Evolutionary conservation across 1,140 invertebrate species (phyloP).

Genomic region (Brachionus plicatilis): DNA sequence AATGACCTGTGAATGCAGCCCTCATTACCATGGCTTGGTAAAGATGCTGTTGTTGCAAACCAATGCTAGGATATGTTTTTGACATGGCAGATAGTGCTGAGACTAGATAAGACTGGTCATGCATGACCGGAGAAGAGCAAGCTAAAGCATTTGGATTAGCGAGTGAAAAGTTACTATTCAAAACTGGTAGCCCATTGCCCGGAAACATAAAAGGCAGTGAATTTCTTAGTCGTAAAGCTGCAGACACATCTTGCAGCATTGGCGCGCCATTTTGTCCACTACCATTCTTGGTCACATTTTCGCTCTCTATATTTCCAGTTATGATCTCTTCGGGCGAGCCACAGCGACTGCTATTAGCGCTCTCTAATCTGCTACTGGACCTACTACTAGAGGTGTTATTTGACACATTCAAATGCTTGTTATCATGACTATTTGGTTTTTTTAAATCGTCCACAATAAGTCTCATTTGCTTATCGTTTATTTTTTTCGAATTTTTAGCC

Average conservation of each 20-base stretch:
- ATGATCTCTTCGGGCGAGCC: conserved; percentile 3
- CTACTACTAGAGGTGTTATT: conserved; percentile 12
- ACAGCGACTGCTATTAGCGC: conserved; percentile 17
- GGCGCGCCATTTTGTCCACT: background rate
- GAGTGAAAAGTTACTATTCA: background rate
- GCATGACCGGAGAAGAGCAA: background rate
- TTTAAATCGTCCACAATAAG: background rate
- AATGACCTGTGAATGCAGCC: background rate
- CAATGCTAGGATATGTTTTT: background rate
- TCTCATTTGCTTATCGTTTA: background rate
- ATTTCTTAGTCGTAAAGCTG: background rate
- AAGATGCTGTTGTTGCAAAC: background rate
- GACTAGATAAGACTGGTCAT: background rate
- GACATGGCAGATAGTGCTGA: background rate
- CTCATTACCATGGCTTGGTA: conserved; percentile 19
- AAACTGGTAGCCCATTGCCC: background rate
- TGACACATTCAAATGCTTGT: background rate
- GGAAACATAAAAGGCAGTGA: background rate
- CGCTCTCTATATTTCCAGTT: background rate
- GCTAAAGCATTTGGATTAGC: background rate
- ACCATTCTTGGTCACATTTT: background rate
- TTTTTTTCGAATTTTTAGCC: background rate
- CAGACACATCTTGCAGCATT: background rate
- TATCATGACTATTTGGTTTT: background rate
- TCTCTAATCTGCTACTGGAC: conserved; percentile 1